Evolutionary conservation across 2,113 vertebrate genomes (phyloP).

Genomic region (Vimba vimba): DNA sequence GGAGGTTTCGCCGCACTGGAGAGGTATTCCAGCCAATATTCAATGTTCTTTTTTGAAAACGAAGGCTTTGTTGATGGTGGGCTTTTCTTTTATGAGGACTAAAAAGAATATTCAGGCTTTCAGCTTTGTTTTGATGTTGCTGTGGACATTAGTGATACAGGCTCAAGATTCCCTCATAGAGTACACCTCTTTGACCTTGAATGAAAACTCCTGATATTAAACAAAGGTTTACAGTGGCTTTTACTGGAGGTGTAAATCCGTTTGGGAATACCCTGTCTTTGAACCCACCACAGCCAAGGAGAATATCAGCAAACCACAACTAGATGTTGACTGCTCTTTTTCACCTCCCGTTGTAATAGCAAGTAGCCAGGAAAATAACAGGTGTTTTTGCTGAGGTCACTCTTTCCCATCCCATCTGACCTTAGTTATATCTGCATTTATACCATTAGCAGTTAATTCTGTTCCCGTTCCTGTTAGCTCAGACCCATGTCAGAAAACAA

Average conservation of each 20-base stretch:
- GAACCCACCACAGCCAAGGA: neutral
- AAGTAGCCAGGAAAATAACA: neutral
- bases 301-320: neutral
- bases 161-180: neutral
- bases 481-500: neutral
- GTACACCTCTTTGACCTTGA: constrained; percentile 5
- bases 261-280: neutral
- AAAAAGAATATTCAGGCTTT: constrained; percentile 14
- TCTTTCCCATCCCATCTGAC: neutral
- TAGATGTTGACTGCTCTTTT: neutral
- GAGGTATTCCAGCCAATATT: constrained; percentile 25
- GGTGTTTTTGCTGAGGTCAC: neutral
- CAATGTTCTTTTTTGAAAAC: neutral
- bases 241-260: neutral
- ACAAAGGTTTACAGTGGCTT: neutral
- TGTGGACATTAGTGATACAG: constrained; percentile 26
- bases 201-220: constrained; percentile 5
- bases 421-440: neutral
- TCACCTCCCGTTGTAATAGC: neutral
- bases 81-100: constrained; percentile 23
- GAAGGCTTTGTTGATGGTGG: constrained; percentile 4
- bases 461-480: neutral
- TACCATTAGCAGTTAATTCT: neutral
- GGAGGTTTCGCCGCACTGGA: neutral
- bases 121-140: constrained; percentile 44